Percentiles rank a stretch among this genome's conserved stretches.
phyloP scores from a whole-genome alignment of 1,140 invertebrate species.

The Drosophila baimaii region DNA sequence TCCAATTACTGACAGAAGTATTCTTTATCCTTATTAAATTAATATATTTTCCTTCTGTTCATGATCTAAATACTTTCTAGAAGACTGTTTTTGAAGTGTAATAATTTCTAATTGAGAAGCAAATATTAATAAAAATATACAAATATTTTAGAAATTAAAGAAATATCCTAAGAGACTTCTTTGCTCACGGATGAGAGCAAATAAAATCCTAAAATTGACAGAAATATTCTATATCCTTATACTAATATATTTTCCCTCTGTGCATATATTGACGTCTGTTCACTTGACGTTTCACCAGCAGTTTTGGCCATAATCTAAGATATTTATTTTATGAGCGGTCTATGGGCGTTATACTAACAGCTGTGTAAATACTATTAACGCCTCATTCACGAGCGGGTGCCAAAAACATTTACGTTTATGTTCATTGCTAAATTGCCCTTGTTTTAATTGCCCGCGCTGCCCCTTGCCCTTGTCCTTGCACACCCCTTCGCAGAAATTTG shows the following conservation, averaged over 20 bases:
- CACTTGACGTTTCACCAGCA: slow-evolving; percentile 5
- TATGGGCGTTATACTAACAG: slow-evolving; percentile 33
- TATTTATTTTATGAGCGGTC: slow-evolving; percentile 32
- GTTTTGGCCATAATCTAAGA: background rate
- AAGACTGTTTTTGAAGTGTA: background rate
- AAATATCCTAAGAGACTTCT: too few relatives aligned
- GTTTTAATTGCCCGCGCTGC: slow-evolving; percentile 49
- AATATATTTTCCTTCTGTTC: background rate
- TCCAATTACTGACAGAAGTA: too few relatives aligned
- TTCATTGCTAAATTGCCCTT: slow-evolving; percentile 51
- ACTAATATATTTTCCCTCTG: background rate
- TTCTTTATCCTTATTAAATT: too few relatives aligned
- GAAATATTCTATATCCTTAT: background rate
- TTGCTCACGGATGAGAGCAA: too few relatives aligned
- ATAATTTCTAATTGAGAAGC: background rate
- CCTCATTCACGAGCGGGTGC: slow-evolving; percentile 51
- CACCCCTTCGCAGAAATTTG: slow-evolving; percentile 41
- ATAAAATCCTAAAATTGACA: too few relatives aligned
- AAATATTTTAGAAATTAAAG: too few relatives aligned
- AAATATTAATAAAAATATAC: background rate
- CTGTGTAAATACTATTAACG: slow-evolving; percentile 68
- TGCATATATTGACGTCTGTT: slow-evolving; percentile 1
- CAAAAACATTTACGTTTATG: slow-evolving; percentile 67
- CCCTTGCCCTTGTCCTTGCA: slow-evolving; percentile 21
- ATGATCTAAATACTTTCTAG: background rate